Evolutionary conservation across 2,888 invertebrate genomes (phyloP), one percentile per base, ranked within the genome.

Genomic region (Melieria crassipennis): DNA sequence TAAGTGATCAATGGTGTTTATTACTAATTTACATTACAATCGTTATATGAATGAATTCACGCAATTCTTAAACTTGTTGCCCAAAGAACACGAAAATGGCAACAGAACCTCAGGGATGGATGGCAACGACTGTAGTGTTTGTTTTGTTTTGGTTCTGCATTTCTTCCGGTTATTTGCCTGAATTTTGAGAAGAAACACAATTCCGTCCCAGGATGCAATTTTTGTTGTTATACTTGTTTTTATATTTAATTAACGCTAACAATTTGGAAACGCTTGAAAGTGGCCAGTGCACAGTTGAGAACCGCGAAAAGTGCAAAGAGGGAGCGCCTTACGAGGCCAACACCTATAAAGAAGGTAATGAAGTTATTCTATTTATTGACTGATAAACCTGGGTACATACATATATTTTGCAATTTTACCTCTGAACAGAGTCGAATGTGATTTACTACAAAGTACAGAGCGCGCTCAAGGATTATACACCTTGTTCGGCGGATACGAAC

Each of bases 381-480:
- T 43, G 43, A 13, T 42, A 13, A 4, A 46, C n/a, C 43, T 42
- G 2, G 30, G 30, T 30, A 30, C 30, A 30, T 30, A 30, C 30
- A 30, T 30, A 30, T 30, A 30, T 30, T 30, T 30, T 30, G 30
- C 52, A 7, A 50, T 56, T 13, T 47, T 60, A 46, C 1, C 50
- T 66, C 47, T 46, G 16, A 42, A 47, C 5, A 83, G 82, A 76
- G 42, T 60, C 73, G 5, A 80, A 80, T 50, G 70, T 86, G 74
- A 81, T 88, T 70, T 83, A 87, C 1, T 81, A 85, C 57, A 79
- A 87, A 61, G 89, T 93, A 71, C 81, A 88, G 65, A 78, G 85
- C 13, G 91, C 92, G 1, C 75, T 88, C 65, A 81, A 85, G 30
- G 80, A 86, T 7, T 91, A 91, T 80, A 79, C 82, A 70, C 89